These are phyloP conservation scores for Hyperoplus lanceolatus DNA, from an alignment of 2,797 vertebrate species.

Conservation along the genomic window DNA sequence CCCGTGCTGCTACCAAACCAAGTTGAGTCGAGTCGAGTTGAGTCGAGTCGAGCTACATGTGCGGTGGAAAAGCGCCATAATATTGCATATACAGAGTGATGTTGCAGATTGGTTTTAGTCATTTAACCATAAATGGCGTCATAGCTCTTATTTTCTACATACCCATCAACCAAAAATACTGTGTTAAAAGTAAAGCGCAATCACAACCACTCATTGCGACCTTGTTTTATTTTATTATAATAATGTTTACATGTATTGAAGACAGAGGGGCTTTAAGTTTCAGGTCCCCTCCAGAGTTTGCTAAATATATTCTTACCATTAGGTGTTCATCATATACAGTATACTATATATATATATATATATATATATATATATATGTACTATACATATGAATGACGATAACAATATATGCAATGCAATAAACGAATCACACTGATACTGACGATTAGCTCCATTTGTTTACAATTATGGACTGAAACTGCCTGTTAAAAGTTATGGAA, in stretches of 20 bases:
- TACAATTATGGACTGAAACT: constrained; percentile 1
- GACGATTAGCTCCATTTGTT: neutral
- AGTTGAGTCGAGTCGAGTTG: too few species aligned
- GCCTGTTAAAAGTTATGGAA: neutral
- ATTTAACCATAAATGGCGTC: constrained; percentile 5
- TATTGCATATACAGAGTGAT: neutral
- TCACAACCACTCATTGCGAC: neutral
- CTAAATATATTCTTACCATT: constrained; percentile 5
- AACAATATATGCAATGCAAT: neutral
- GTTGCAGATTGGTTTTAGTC: neutral
- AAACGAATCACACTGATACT: neutral
- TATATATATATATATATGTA: too few species aligned
- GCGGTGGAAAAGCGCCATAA: too few species aligned
- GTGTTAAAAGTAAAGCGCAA: neutral
- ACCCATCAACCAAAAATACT: constrained; percentile 4
- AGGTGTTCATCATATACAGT: neutral
- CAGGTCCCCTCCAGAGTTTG: neutral
- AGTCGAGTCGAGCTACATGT: too few species aligned
- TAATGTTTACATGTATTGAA: neutral
- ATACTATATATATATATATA: too few species aligned
- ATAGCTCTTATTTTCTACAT: neutral
- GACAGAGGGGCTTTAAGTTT: constrained; percentile 3
- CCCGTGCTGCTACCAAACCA: too few species aligned
- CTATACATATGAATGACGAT: neutral
- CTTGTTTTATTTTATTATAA: neutral